phyloP scores from a whole-genome alignment of 2,888 invertebrate species.

The Ochropacha duplaris region DNA sequence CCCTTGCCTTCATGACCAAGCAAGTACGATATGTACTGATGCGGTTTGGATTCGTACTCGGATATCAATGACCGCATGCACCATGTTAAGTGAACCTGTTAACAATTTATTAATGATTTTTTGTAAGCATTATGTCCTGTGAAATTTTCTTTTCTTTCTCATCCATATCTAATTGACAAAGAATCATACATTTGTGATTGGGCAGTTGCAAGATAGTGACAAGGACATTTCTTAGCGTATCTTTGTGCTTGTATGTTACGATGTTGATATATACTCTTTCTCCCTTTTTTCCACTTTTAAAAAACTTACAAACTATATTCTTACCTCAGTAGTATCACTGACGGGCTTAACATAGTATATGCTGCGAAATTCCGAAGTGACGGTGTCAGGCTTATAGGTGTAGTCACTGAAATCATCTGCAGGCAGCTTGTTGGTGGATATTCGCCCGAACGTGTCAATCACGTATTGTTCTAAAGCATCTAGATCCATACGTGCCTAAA shows the following conservation, averaged over 20 bases:
- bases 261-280: too few relatives aligned
- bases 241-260: too few relatives aligned
- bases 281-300: too few relatives aligned
- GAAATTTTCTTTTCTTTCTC: too few relatives aligned
- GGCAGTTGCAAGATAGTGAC: too few relatives aligned
- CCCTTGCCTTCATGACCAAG: slow-evolving; percentile 94
- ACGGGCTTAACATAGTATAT: slow-evolving; percentile 90
- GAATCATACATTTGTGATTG: too few relatives aligned
- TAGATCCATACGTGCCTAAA: slow-evolving; percentile 83
- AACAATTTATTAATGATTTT: slow-evolving; percentile 3
- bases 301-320: slow-evolving; percentile 12
- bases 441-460: slow-evolving; percentile 85
- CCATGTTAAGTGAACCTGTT: slow-evolving; percentile 73
- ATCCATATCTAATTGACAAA: too few relatives aligned
- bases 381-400: slow-evolving; percentile 65
- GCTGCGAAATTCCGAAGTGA: slow-evolving; percentile 85
- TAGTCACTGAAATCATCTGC: slow-evolving; percentile 84
- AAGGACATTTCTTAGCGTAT: too few relatives aligned
- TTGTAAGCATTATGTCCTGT: too few relatives aligned
- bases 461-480: slow-evolving; percentile 86
- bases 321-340: slow-evolving; percentile 87
- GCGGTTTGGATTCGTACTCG: slow-evolving; percentile 89
- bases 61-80: slow-evolving; percentile 71
- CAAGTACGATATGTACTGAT: slow-evolving; percentile 89
- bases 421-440: slow-evolving; percentile 86